phyloP scores from a whole-genome alignment of 2,888 invertebrate genomes.

The Trichogramma evanescens region DNA sequence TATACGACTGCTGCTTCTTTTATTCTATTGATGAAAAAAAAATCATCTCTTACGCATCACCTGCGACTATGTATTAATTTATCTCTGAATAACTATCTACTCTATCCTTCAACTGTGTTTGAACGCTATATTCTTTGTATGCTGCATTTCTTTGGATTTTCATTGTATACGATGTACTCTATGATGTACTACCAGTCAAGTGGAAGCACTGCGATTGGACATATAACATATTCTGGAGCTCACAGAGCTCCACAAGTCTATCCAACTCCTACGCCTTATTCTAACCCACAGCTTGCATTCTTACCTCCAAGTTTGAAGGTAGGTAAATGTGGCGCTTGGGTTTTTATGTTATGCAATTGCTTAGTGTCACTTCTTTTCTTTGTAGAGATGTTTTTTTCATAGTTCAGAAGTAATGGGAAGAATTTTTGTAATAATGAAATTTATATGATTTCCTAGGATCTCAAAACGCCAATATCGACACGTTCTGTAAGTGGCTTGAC shows the following conservation, averaged over 20 bases:
- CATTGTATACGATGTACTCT: constrained; percentile 24
- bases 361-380: background rate
- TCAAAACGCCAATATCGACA: constrained; percentile 42
- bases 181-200: constrained; percentile 35
- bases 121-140: constrained; percentile 31
- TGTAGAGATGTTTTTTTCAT: background rate
- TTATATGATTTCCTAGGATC: constrained; percentile 32
- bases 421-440: background rate
- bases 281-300: constrained; percentile 46
- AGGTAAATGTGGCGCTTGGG: constrained; percentile 19
- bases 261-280: constrained; percentile 44
- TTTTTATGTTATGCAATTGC: constrained; percentile 1
- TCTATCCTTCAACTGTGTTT: constrained; percentile 8
- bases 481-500: constrained; percentile 42
- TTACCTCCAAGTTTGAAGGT: constrained; percentile 45
- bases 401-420: no score
- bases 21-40: no score
- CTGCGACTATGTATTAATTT: no score
- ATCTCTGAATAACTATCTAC: no score
- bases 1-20: no score
- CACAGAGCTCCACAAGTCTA: constrained; percentile 46
- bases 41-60: no score
- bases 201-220: constrained; percentile 38
- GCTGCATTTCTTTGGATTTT: constrained; percentile 40
- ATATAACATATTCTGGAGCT: constrained; percentile 42